These are phyloP conservation scores for Pseudomyrmex cubaensis DNA, from an alignment of 1,140 invertebrate genomes.

Conservation along the genomic window DNA sequence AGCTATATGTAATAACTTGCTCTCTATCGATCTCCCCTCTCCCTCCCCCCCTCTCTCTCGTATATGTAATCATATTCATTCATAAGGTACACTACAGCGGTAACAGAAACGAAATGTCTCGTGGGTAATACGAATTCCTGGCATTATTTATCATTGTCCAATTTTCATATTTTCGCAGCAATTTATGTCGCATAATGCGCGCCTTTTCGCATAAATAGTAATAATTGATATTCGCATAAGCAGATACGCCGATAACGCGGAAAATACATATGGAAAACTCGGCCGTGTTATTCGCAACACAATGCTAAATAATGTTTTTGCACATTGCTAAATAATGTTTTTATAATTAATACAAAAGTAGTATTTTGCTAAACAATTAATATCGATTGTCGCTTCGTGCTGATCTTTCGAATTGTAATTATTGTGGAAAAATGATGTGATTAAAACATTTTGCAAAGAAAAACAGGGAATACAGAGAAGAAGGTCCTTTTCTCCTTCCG, in stretches of 20 bases:
- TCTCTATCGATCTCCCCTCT: slow-evolving; percentile 27
- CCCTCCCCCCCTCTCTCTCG: background rate
- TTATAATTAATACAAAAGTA: background rate
- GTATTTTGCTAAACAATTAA: too few species aligned
- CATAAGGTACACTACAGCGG: slow-evolving; percentile 59
- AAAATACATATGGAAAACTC: background rate
- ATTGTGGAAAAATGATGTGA: too few species aligned
- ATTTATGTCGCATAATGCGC: slow-evolving; percentile 42
- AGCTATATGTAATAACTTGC: slow-evolving; percentile 31
- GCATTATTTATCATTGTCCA: slow-evolving; percentile 57
- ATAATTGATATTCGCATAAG: slow-evolving; percentile 36
- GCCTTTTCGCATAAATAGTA: slow-evolving; percentile 32
- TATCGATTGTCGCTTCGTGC: too few species aligned
- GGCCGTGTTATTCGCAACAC: background rate
- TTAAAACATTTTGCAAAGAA: too few species aligned
- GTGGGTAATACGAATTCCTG: slow-evolving; percentile 51
- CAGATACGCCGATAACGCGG: background rate
- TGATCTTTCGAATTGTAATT: too few species aligned
- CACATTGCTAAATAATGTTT: background rate
- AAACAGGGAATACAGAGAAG: too few species aligned
- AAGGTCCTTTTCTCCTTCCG: background rate
- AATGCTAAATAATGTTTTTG: background rate
- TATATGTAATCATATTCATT: slow-evolving; percentile 63
- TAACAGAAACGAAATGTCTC: slow-evolving; percentile 56
- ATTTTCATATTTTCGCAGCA: slow-evolving; percentile 47